These are phyloP conservation scores for Lordiphosa collinella DNA, from an alignment of 1,140 invertebrate genomes.

Conservation along the genomic window DNA sequence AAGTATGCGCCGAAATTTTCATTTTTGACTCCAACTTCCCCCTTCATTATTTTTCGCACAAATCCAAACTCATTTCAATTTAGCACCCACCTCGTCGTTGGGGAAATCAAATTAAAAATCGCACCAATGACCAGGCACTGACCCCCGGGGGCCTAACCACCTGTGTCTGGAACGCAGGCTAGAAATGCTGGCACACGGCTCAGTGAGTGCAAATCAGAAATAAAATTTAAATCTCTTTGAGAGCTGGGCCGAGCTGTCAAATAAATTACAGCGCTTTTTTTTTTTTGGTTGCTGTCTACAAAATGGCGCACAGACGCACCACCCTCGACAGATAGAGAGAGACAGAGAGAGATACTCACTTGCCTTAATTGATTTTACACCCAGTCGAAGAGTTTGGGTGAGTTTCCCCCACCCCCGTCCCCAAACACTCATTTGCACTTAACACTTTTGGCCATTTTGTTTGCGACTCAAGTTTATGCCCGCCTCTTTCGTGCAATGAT, in stretches of 20 bases:
- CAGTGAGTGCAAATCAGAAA: constrained; percentile 63
- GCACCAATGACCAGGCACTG: constrained; percentile 63
- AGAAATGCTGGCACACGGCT: constrained; percentile 57
- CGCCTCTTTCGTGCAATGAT: constrained; percentile 34
- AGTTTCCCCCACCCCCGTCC: not conserved
- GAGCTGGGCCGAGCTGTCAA: constrained; percentile 44
- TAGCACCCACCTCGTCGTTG: constrained; percentile 36
- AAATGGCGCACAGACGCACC: constrained; percentile 40
- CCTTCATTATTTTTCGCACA: constrained; percentile 1
- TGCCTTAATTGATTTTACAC: constrained; percentile 69
- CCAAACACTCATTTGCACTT: constrained; percentile 64
- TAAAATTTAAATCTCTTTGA: constrained; percentile 67
- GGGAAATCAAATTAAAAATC: constrained; percentile 68
- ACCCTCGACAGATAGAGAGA: not conserved
- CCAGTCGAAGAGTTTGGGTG: constrained; percentile 29
- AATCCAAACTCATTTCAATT: constrained; percentile 57
- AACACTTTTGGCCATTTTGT: constrained; percentile 68
- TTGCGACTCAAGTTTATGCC: constrained; percentile 44
- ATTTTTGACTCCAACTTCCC: too few species aligned
- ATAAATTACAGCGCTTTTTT: constrained; percentile 59
- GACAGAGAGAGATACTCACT: constrained; percentile 33
- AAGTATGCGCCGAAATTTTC: too few species aligned
- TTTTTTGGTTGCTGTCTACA: constrained; percentile 18
- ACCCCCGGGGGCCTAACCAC: constrained; percentile 42
- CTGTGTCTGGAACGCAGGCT: constrained; percentile 2